These are phyloP conservation scores for Scalopus aquaticus DNA, from an alignment of 2,113 vertebrate genomes.

Conservation along the genomic window DNA sequence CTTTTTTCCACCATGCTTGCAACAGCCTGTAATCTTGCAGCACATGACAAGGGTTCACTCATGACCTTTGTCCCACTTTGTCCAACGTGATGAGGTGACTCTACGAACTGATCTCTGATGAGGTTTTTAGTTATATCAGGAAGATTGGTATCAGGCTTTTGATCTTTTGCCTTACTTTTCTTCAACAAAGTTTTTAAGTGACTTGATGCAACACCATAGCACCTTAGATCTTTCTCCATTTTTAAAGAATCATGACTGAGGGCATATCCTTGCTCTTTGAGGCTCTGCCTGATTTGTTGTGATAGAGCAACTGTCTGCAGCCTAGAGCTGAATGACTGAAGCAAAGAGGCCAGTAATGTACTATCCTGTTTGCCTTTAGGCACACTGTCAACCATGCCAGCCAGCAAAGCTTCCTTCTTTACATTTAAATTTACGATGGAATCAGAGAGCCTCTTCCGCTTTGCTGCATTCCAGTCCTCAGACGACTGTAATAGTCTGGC, in stretches of 20 bases:
- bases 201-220: conserved; percentile 94
- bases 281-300: conserved; percentile 91
- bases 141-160: conserved; percentile 85
- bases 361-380: conserved; percentile 95
- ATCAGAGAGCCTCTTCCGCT: conserved; percentile 89
- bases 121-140: conserved; percentile 90
- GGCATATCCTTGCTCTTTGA: conserved; percentile 89
- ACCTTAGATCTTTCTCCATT: conserved; percentile 92
- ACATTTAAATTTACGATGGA: conserved; percentile 91
- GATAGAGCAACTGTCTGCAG: conserved; percentile 97
- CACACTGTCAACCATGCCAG: conserved; percentile 91
- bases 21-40: conserved; percentile 94
- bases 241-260: conserved; percentile 86
- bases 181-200: conserved; percentile 96
- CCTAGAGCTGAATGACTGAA: conserved; percentile 98
- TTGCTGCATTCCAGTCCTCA: conserved; percentile 94
- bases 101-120: conserved; percentile 88
- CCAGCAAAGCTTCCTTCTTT: conserved; percentile 91
- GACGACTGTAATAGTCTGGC: conserved; percentile 95
- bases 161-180: conserved; percentile 94
- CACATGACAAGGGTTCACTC: conserved; percentile 92
- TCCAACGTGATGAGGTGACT: conserved; percentile 87
- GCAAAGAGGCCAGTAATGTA: conserved; percentile 96
- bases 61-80: conserved; percentile 87
- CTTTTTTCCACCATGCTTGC: conserved; percentile 97